Percentiles rank a stretch among this genome's conserved stretches.
These are phyloP conservation scores for Oophaga sylvatica DNA, from an alignment of 2,797 vertebrate species.

Conservation along the genomic window DNA sequence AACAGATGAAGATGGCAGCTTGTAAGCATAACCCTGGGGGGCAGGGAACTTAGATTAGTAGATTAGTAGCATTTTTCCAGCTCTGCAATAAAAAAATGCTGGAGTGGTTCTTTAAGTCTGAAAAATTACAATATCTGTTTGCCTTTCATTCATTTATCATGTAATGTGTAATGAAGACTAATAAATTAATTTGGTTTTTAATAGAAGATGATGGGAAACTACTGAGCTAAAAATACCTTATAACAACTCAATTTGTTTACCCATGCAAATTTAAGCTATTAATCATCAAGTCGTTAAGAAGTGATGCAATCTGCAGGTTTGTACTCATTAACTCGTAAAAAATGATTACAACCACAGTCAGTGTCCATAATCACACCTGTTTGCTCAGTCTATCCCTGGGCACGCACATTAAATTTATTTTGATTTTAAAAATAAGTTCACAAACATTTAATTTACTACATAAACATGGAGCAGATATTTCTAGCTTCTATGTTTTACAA, in stretches of 20 bases:
- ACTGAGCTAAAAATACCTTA: slow-evolving; percentile 18
- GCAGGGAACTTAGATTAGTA: no score
- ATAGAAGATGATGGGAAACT: neutral
- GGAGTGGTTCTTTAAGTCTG: neutral
- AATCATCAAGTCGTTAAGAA: slow-evolving; percentile 5
- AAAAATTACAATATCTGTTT: neutral
- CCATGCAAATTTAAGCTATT: slow-evolving; percentile 3
- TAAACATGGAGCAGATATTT: neutral
- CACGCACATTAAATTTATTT: neutral
- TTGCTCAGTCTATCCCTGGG: neutral
- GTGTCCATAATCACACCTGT: slow-evolving; percentile 26
- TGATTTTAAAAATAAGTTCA: neutral
- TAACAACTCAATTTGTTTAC: slow-evolving; percentile 10
- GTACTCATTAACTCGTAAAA: slow-evolving; percentile 34
- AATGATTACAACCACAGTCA: slow-evolving; percentile 4
- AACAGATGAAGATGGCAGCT: no score
- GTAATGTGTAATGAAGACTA: neutral
- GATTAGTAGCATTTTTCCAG: no score
- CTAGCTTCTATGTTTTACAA: neutral
- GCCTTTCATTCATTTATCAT: neutral
- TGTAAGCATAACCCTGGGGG: no score
- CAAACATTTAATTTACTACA: neutral
- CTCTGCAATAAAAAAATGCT: no score
- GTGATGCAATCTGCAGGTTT: neutral
- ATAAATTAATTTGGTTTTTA: neutral